These are phyloP conservation scores for Brachyhypopomus gauderio DNA, from an alignment of 2,113 vertebrate species.

Conservation along the genomic window DNA sequence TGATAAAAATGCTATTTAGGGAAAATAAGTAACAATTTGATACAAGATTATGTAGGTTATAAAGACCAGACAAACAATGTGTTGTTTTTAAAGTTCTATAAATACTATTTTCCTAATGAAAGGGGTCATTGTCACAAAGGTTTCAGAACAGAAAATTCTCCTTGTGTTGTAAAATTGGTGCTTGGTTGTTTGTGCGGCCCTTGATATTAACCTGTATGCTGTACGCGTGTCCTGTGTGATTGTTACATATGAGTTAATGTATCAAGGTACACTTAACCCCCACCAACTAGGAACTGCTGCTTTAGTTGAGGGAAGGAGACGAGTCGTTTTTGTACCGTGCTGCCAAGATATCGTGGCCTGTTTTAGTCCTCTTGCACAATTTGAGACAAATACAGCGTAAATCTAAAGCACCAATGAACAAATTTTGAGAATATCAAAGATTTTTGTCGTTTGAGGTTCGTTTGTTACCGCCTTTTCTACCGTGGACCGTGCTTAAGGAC, in stretches of 20 bases:
- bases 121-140: conserved; percentile 57
- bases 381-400: conserved; percentile 40
- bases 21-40: conserved; percentile 60
- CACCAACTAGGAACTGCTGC: conserved; percentile 43
- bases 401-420: conserved; percentile 52
- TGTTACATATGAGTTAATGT: conserved; percentile 45
- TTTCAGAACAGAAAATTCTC: conserved; percentile 56
- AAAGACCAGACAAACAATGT: conserved; percentile 56
- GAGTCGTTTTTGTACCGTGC: conserved; percentile 48
- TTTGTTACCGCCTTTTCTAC: conserved; percentile 55
- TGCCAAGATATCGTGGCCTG: conserved; percentile 49
- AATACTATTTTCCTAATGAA: conserved; percentile 64
- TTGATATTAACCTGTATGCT: conserved; percentile 54
- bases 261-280: conserved; percentile 52
- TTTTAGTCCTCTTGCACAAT: conserved; percentile 58
- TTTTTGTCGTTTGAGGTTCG: conserved; percentile 56
- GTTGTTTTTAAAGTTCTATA: conserved; percentile 62
- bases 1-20: conserved; percentile 62
- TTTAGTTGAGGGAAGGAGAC: conserved; percentile 44
- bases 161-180: conserved; percentile 62
- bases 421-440: conserved; percentile 47
- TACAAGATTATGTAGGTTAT: conserved; percentile 55
- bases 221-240: conserved; percentile 55
- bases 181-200: conserved; percentile 64
- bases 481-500: conserved; percentile 63